A percentile compares a stretch with the other conserved stretches of the same genome.
phyloP scores from a whole-genome alignment of 2,113 vertebrate genomes.

The Eublepharis macularius region DNA sequence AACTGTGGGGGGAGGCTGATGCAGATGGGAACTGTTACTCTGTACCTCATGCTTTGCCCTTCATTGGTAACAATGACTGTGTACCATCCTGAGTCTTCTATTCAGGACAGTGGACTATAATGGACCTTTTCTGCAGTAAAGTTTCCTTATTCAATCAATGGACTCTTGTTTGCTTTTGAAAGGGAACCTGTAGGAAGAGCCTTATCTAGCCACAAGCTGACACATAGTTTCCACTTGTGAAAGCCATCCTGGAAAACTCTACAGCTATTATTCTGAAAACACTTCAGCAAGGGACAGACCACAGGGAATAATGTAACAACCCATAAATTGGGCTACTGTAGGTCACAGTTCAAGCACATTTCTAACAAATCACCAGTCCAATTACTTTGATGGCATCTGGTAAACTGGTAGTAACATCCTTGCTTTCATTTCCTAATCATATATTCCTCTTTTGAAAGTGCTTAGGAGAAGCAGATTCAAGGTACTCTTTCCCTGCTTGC shows the following conservation, averaged over 20 bases:
- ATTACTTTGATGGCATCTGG: background rate
- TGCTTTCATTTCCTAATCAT: background rate
- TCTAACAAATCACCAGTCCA: constrained; percentile 13
- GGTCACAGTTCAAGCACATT: background rate
- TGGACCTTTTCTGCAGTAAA: no score
- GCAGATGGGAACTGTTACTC: no score
- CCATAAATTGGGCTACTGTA: constrained; percentile 13
- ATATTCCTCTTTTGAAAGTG: rapidly evolving
- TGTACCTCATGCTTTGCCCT: no score
- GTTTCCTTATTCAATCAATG: no score
- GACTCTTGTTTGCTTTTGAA: no score
- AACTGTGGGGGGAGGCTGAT: no score
- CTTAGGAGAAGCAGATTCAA: background rate
- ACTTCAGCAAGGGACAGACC: constrained; percentile 5
- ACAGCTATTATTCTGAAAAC: constrained; percentile 12
- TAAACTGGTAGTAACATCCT: background rate
- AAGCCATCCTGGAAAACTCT: background rate
- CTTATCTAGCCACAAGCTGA: no score
- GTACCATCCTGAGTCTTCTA: no score
- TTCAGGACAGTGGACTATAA: no score
- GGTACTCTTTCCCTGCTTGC: background rate
- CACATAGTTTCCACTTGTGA: background rate
- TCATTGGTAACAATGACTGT: no score
- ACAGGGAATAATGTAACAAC: background rate
- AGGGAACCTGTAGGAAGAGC: no score